Evolutionary conservation across 2,113 vertebrate genomes (phyloP).

Genomic region (Falco punctatus): DNA sequence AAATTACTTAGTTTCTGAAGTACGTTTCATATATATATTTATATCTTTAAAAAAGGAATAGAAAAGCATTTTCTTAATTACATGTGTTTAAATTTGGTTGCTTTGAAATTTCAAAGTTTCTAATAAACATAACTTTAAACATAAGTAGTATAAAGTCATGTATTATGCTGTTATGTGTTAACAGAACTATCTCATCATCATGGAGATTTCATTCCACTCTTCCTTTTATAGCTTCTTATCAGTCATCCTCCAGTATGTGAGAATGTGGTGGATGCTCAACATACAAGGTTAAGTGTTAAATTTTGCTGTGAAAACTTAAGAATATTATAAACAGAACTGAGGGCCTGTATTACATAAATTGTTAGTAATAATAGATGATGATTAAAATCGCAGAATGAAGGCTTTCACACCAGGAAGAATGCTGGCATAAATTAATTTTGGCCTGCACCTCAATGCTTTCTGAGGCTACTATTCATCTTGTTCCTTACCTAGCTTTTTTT

Average conservation of each 20-base stretch:
- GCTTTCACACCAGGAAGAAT: neutral
- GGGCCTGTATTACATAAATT: rapidly evolving
- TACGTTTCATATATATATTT: neutral
- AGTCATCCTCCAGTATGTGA: neutral
- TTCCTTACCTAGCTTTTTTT: neutral
- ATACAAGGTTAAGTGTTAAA: neutral
- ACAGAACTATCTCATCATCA: neutral
- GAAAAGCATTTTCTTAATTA: neutral
- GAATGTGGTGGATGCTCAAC: neutral
- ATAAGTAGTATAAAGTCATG: neutral
- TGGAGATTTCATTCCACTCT: neutral
- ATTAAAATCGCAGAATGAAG: neutral
- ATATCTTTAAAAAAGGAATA: neutral
- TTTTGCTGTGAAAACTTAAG: neutral
- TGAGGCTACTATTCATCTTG: neutral
- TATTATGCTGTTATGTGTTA: neutral
- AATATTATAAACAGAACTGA: neutral
- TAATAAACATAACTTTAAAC: neutral
- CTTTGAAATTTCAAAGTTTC: neutral
- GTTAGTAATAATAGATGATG: neutral
- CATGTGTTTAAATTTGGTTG: neutral
- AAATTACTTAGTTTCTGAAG: neutral
- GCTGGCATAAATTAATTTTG: neutral
- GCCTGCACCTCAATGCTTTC: neutral
- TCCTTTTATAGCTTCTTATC: neutral